Percentiles rank a stretch among this genome's conserved stretches.
Conservation (phyloP, 2,888 invertebrate species). For the Parelbella ahira region DNA sequence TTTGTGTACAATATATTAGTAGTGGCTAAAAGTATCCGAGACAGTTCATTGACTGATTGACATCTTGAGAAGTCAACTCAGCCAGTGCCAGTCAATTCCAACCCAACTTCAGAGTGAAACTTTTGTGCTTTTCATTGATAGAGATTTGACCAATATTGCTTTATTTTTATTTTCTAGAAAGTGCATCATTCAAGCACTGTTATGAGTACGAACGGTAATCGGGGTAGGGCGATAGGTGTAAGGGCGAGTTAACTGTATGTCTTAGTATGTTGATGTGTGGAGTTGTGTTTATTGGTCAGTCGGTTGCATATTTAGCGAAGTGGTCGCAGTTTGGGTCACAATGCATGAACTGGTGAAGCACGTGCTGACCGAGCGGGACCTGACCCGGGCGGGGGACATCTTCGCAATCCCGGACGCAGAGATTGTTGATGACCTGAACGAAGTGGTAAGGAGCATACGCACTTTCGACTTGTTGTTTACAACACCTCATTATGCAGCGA, state of each 20-base stretch:
- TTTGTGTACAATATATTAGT: no score
- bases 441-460: slow-evolving; percentile 86
- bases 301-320: slow-evolving; percentile 32
- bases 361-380: slow-evolving; percentile 93
- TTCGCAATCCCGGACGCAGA: slow-evolving; percentile 93
- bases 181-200: slow-evolving; percentile 25
- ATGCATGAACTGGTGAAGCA: slow-evolving; percentile 96
- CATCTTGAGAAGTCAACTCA: slow-evolving; percentile 29
- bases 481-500: slow-evolving; percentile 18
- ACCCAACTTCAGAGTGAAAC: slow-evolving; percentile 42
- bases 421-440: slow-evolving; percentile 91
- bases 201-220: slow-evolving; percentile 27
- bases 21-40: no score
- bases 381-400: slow-evolving; percentile 94
- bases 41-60: slow-evolving; percentile 38
- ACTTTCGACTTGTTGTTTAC: slow-evolving; percentile 20
- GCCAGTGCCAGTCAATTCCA: slow-evolving; percentile 28
- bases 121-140: slow-evolving; percentile 31
- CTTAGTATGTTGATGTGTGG: slow-evolving; percentile 44
- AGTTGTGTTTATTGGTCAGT: slow-evolving; percentile 35
- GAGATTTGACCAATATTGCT: no score
- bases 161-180: slow-evolving; percentile 34
- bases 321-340: slow-evolving; percentile 43
- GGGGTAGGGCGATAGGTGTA: slow-evolving; percentile 28
- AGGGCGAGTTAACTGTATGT: slow-evolving; percentile 29